Evolutionary conservation across 2,113 vertebrate species (phyloP).

Genomic region (Pristiophorus japonicus): DNA sequence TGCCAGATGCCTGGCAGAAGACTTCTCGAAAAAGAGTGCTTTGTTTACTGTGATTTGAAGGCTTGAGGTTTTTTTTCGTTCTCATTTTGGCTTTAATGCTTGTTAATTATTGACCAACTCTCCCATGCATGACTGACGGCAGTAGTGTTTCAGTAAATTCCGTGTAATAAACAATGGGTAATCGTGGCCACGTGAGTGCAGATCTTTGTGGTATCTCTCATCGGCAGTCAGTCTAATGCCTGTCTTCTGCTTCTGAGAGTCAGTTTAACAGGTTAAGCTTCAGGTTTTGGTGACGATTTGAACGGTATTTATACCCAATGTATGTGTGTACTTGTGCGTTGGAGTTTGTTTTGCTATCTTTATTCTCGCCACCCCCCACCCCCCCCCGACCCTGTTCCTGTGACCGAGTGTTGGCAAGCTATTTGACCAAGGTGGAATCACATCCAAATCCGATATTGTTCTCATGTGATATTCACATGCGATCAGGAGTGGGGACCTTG

Average conservation of each 20-base stretch:
- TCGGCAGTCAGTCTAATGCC: slow-evolving; percentile 52
- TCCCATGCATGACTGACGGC: slow-evolving; percentile 43
- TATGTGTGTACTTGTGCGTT: neutral
- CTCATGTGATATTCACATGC: neutral
- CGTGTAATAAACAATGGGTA: slow-evolving; percentile 55
- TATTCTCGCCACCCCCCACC: too few relatives aligned
- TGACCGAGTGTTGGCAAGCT: neutral
- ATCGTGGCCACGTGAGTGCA: slow-evolving; percentile 51
- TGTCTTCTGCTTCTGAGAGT: slow-evolving; percentile 50
- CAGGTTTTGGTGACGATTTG: neutral
- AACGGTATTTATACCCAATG: too few relatives aligned
- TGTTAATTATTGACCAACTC: slow-evolving; percentile 58
- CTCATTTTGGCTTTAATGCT: slow-evolving; percentile 45
- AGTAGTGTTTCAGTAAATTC: slow-evolving; percentile 55
- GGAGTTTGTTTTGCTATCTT: neutral
- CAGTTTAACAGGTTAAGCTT: slow-evolving; percentile 56
- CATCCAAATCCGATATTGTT: neutral
- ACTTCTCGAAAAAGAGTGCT: slow-evolving; percentile 40
- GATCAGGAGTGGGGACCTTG: neutral
- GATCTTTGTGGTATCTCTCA: slow-evolving; percentile 54
- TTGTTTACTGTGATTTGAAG: slow-evolving; percentile 47
- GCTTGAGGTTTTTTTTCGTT: slow-evolving; percentile 40
- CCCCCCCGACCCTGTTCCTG: neutral
- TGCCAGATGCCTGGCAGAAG: slow-evolving; percentile 47
- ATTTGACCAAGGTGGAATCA: neutral